Base-by-base conservation (phyloP, 2,113 vertebrate genomes). In the Aptenodytes forsteri region DNA sequence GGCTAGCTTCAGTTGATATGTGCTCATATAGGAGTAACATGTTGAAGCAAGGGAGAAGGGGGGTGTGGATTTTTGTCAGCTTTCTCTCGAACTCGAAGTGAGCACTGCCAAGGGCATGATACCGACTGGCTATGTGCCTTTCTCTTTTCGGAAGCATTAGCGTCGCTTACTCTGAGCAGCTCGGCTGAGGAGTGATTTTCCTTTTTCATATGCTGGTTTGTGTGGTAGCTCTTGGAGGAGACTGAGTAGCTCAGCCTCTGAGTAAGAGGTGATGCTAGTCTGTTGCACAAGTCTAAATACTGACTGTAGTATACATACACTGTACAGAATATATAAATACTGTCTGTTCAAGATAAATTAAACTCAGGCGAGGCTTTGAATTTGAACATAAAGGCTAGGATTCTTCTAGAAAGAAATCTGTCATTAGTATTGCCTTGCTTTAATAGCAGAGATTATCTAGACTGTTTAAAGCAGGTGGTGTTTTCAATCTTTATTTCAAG, bases 1-100 rank as follows among this genome's bases (percentile, higher is more conserved):
- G 47, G 27, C 49, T n/a, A 6, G 11, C 30, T 50, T 71, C 54
- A 7, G 7, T n/a, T 29, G 8, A 7, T 42, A 26, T 0, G 0
- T 55, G n/a, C 16, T 56, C 8, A 3, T 17, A 2, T 11, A 40
- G 54, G 47, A 50, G 20, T 30, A 32, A 17, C 13, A 1, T 1
- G 0, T 55, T 61, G 25, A 38, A 89, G 36, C 25, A 61, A 70
- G 6, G 29, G 44, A 18, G 14, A 22, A 29, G 19, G 5, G 5
- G 13, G 8, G 7, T 22, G 18, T 7, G 6, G 26, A 5, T 21
- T 34, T 55, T 44, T 44, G 42, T 29, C n/a, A 30, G 21, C 36
- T 87, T 61, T 62, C n/a, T 62, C 14, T 89, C 7, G 4, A 30
- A 12, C 10, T 44, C 0, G 1, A 27, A 34, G 36, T 1, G 4